Percentiles rank a stretch among this genome's conserved stretches.
phyloP scores from a whole-genome alignment of 2,888 invertebrate species.

The Onchidella celtica region DNA sequence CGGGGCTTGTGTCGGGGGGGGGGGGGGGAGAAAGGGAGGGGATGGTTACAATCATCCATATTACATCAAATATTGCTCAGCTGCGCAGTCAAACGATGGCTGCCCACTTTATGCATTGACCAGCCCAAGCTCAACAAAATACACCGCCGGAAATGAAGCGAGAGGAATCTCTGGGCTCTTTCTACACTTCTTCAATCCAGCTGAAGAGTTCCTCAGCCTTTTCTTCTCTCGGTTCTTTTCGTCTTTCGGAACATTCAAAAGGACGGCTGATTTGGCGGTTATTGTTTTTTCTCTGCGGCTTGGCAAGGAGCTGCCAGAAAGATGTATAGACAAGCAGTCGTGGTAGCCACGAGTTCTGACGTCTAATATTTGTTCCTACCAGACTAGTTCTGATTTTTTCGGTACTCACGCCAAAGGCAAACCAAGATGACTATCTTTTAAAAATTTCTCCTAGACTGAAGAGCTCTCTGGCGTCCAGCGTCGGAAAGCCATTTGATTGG shows the following conservation, averaged over 20 bases:
- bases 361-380: too few species aligned
- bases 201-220: not conserved
- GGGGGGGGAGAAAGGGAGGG: not conserved
- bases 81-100: not conserved
- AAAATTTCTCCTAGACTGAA: slow-evolving; percentile 21
- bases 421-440: too few species aligned
- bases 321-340: too few species aligned
- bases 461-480: slow-evolving; percentile 16
- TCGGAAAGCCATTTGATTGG: slow-evolving; percentile 41
- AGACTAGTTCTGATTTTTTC: too few species aligned
- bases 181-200: not conserved
- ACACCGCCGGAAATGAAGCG: slow-evolving; percentile 27
- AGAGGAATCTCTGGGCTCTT: not conserved
- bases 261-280: too few species aligned
- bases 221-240: not conserved
- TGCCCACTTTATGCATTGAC: not conserved
- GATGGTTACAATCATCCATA: not conserved
- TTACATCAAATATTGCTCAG: not conserved
- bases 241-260: too few species aligned
- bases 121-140: not conserved
- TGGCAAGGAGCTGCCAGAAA: too few species aligned
- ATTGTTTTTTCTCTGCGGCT: too few species aligned
- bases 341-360: too few species aligned
- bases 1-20: not conserved
- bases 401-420: too few species aligned